These are phyloP conservation scores for Apis mellifera DNA, from an alignment of 1,140 invertebrate species.

Conservation along the genomic window Amel_HAv3.1 CM009936.2:11013001-11013500, in stretches of 20 bases:
- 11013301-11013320: slow-evolving; percentile 6
- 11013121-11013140: slow-evolving; percentile 6
- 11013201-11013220: slow-evolving; percentile 20
- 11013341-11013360: background rate
- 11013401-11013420: background rate
- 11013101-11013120: background rate
- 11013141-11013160: background rate
- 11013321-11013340: slow-evolving; percentile 6
- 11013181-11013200: slow-evolving; percentile 19
- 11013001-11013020: slow-evolving; percentile 20
- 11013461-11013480: no score
- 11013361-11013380: background rate
- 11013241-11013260: slow-evolving; percentile 22
- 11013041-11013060: background rate
- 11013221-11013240: slow-evolving; percentile 5
- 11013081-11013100: background rate
- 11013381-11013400: background rate
- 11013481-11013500: no score
- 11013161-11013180: slow-evolving; percentile 22
- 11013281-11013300: slow-evolving; percentile 11
- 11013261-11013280: slow-evolving; percentile 12
- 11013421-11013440: no score
- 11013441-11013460: no score
- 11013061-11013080: background rate
- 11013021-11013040: background rate